These are phyloP conservation scores for Apotomis capreana DNA, from an alignment of 2,888 invertebrate genomes.

Conservation along the genomic window DNA sequence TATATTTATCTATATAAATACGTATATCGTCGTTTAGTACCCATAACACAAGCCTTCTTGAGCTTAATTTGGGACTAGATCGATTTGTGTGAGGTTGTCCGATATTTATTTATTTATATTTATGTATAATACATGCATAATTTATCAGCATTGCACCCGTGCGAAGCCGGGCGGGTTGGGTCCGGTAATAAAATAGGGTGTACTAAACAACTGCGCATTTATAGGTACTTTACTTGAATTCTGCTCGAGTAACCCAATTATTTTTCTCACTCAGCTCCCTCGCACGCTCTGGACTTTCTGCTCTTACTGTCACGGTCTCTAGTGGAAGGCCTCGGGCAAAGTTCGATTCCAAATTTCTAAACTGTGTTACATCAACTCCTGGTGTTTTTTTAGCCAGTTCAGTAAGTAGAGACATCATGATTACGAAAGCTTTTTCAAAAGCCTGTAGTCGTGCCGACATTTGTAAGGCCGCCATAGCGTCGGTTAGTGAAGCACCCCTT, in stretches of 20 bases:
- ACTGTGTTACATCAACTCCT: conserved; percentile 5
- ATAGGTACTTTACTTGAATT: conserved; percentile 12
- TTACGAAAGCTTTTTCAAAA: conserved; percentile 25
- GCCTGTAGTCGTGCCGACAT: conserved; percentile 20
- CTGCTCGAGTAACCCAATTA: conserved; percentile 13
- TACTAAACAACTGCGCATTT: background rate
- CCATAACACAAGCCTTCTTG: too few species aligned
- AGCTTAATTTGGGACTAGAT: too few species aligned
- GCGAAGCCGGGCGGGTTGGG: too few species aligned
- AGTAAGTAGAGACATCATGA: conserved; percentile 29
- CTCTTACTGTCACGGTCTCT: background rate
- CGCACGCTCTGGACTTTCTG: background rate
- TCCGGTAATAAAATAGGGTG: background rate
- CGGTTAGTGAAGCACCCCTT: conserved; percentile 29
- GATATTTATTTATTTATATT: too few species aligned
- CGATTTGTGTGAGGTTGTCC: too few species aligned
- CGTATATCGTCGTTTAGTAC: too few species aligned
- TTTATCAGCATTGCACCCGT: too few species aligned
- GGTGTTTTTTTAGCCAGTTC: conserved; percentile 28
- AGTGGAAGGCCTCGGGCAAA: background rate
- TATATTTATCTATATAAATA: too few species aligned
- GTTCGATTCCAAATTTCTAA: conserved; percentile 8
- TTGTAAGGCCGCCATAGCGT: conserved; percentile 36
- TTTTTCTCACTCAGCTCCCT: background rate
- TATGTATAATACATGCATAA: too few species aligned